A percentile compares a stretch with the other conserved stretches of the same genome.
Evolutionary conservation across 2,888 invertebrate genomes (phyloP).

Genomic region (Hypselothyrea guttata): DNA sequence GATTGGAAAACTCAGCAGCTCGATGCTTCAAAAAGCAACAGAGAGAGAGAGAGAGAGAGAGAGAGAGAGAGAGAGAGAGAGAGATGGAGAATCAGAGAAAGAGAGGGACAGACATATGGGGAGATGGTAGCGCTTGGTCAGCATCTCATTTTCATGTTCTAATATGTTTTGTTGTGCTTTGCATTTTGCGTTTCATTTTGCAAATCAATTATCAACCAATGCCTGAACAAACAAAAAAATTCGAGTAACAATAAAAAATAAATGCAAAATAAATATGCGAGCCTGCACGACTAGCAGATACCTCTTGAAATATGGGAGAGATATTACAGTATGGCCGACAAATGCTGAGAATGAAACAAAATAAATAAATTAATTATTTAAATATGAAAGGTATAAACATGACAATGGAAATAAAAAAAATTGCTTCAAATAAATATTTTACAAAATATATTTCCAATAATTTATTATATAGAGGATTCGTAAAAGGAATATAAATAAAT

Average conservation of each 20-base stretch:
- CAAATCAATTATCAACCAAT: slow-evolving; percentile 60
- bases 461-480: too few species aligned
- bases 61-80: neutral
- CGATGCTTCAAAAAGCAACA: too few species aligned
- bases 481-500: too few species aligned
- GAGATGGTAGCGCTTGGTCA: too few species aligned
- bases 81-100: too few species aligned
- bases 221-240: slow-evolving; percentile 42
- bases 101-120: neutral
- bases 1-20: slow-evolving; percentile 69
- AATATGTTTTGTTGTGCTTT: slow-evolving; percentile 46
- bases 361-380: too few species aligned
- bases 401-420: neutral
- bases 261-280: slow-evolving; percentile 11
- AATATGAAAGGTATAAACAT: too few species aligned
- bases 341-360: too few species aligned
- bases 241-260: slow-evolving; percentile 20
- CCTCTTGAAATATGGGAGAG: neutral
- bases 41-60: neutral
- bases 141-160: slow-evolving; percentile 56
- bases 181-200: slow-evolving; percentile 30
- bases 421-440: too few species aligned
- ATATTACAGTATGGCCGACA: too few species aligned
- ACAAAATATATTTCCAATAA: too few species aligned
- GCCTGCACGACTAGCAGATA: neutral